Conservation (phyloP, 2,113 vertebrate genomes). For the Romanogobio albipinnatus region DNA sequence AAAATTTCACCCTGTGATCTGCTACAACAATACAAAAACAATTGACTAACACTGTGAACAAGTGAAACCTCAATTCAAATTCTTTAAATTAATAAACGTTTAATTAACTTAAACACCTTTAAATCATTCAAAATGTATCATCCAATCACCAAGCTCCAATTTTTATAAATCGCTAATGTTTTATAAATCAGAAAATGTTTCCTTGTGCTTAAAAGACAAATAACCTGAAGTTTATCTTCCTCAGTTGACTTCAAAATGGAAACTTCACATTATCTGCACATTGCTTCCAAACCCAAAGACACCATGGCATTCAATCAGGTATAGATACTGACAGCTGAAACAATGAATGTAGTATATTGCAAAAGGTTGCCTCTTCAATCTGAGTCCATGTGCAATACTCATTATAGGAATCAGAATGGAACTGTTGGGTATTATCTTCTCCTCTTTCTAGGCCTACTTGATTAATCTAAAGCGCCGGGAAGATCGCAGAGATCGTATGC, state of each 20-base stretch:
- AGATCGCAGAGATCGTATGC: conserved; percentile 89
- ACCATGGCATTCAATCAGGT: conserved; percentile 93
- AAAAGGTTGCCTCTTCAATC: not conserved
- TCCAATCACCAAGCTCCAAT: not conserved
- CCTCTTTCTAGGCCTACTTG: conserved; percentile 83
- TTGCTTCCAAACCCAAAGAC: conserved; percentile 74
- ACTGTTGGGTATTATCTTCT: not conserved
- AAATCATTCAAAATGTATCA: not conserved
- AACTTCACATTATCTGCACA: conserved; percentile 81
- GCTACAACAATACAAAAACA: not conserved
- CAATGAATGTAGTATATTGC: not conserved
- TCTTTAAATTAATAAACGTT: not conserved
- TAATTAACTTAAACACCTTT: too few relatives aligned
- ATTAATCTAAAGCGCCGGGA: conserved; percentile 91
- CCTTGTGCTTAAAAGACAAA: not conserved
- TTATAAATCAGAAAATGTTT: not conserved
- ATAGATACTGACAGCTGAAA: not conserved
- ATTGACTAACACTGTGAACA: not conserved
- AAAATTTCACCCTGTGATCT: too few relatives aligned
- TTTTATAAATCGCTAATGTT: not conserved
- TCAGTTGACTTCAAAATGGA: conserved; percentile 88
- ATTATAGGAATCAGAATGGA: not conserved
- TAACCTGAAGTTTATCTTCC: conserved; percentile 27
- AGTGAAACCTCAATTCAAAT: not conserved
- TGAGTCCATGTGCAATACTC: not conserved